Base-by-base conservation (phyloP, 2,113 vertebrate genomes). In the Dermatemys mawii region DNA sequence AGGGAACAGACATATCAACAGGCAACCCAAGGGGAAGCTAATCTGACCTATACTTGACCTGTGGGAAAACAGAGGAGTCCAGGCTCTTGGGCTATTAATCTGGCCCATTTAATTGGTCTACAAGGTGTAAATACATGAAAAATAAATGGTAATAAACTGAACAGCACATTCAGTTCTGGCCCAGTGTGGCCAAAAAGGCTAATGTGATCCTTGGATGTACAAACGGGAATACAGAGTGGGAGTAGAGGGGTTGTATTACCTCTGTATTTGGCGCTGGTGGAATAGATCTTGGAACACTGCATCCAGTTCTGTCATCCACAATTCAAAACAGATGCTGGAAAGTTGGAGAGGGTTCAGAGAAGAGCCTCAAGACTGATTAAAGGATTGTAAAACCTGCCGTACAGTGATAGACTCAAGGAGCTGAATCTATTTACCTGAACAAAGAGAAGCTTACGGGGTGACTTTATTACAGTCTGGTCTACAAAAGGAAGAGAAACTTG, bases 191-290 rank as follows among this genome's bases (percentile, higher is more conserved):
- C 41, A 76, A 32, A 49, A 57, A 13, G 27, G 1, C 78, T 54
- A 1, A 0, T 0, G 78, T 85, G 41, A 10, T 89, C 78, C 7
- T 54, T 76, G 32, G 8, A 1, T 2, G 12, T 4, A 2, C 3
- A 44, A 19, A 81, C 10, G 24, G 26, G 41, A 7, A 13, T 70
- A 3, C 8, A 29, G 50, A 22, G 70, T 70, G 32, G 88, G 53
- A 83, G 29, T 26, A 35, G 5, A 27, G 4, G 21, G 70, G 75
- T 54, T 41, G 50, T 73, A 29, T 50, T 8, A 51, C 29, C 48
- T 49, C 78, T 49, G 73, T 6, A 5, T 79, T 79, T 79, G 48
- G 48, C 48, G 35, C 5, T 11, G 76, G 32, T 35, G 9, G 8
- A 5, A 21, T 32, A 19, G 29, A 17, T 14, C 16, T 13, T n/a